Evolutionary conservation across 2,888 invertebrate genomes (phyloP), one percentile per base, ranked within the genome.

Genomic region (Eudasyphora cyanicolor): DNA sequence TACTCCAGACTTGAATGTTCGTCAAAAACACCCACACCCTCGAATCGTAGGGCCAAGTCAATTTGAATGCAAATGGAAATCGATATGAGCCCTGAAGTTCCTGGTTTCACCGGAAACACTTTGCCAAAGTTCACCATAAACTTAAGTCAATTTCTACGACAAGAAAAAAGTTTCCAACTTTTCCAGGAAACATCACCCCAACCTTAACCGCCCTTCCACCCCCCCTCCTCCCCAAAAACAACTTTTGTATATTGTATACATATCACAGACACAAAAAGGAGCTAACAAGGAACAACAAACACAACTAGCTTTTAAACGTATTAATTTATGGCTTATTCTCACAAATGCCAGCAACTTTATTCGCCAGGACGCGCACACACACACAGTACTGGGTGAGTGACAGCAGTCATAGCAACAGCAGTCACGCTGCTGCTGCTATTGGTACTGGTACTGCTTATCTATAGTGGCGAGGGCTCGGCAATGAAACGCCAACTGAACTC

Each of bases 291-390:
- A n/a, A n/a, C n/a, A n/a, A n/a, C n/a, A 10, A 35, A 35, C 19
- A 38, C 19, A 38, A 42, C 67, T 35, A 67, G 35, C 19, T 24
- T 67, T 67, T 67, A 42, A 67, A 67, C 38, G 38, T 67, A 38
- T 67, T 67, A 67, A 42, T 67, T 67, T 67, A 38, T 67, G 21
- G 38, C 67, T 35, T 35, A 21, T 42, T 42, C 67, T 6, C 14
- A 35, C 67, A 42, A 67, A 42, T 42, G 67, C 24, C 64, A 64
- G 38, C 64, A 64, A 64, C 64, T 64, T 64, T 24, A 42, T 38
- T 21, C 67, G 14, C 14, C 67, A 67, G 67, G 67, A 67, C 67
- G 24, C 42, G 67, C 8, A 38, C n/a, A 29, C 12, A n/a, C 14
- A 24, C 8, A 54, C 38, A 54, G 54, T 32, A 45, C 45, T 2